Evolutionary conservation across 2,113 vertebrate genomes (phyloP).

Genomic region (Astatotilapia flaviijosephi): DNA sequence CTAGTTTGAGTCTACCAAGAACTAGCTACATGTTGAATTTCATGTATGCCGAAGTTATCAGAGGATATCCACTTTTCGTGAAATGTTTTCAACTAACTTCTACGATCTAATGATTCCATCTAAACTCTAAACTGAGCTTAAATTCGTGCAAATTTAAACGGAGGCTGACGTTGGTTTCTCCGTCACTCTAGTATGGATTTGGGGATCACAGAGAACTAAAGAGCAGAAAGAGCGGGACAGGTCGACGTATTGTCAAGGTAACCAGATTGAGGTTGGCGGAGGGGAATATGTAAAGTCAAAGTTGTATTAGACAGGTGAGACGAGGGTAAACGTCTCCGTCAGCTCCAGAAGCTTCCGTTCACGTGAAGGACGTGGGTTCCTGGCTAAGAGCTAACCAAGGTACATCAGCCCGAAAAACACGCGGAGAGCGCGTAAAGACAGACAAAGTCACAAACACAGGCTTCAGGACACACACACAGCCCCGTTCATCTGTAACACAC

Average conservation of each 20-base stretch:
- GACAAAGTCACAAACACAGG: background rate
- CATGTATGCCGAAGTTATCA: background rate
- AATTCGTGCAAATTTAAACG: background rate
- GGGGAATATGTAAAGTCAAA: background rate
- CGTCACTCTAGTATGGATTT: background rate
- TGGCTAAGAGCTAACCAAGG: conserved; percentile 10
- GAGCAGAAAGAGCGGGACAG: background rate
- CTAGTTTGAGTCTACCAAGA: background rate
- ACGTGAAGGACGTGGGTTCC: conserved; percentile 20
- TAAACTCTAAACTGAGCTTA: background rate
- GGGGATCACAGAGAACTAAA: background rate
- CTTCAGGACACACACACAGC: no score
- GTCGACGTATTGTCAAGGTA: background rate
- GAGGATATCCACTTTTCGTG: background rate
- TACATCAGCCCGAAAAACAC: background rate
- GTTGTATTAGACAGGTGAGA: background rate
- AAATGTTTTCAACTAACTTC: background rate
- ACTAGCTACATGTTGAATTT: background rate
- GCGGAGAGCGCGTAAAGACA: rapidly evolving
- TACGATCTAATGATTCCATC: background rate
- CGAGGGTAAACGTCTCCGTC: background rate
- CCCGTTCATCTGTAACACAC: background rate
- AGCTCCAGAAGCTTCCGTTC: background rate
- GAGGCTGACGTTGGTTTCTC: background rate
- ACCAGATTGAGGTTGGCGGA: background rate